These are phyloP conservation scores for Moxostoma hubbsi DNA, from an alignment of 2,797 vertebrate species.

Conservation along the genomic window DNA sequence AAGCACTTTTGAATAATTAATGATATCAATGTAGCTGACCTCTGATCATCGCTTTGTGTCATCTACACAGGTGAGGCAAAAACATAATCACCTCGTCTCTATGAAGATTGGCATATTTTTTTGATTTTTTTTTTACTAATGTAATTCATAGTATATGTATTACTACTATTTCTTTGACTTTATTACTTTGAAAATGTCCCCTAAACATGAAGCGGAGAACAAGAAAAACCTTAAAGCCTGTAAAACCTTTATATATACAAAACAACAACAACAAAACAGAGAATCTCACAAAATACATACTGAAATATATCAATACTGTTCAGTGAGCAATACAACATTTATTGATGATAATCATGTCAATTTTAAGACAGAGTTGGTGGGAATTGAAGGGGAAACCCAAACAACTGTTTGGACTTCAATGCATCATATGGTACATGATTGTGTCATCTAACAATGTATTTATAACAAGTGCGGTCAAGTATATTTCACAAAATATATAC, in stretches of 20 bases:
- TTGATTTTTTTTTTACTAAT: background rate
- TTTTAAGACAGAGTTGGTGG: slow-evolving; percentile 50
- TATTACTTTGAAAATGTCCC: background rate
- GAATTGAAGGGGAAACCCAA: slow-evolving; percentile 49
- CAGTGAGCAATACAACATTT: slow-evolving; percentile 60
- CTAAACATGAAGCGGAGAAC: slow-evolving; percentile 6
- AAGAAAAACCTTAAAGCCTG: slow-evolving; percentile 31
- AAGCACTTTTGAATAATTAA: too few species aligned
- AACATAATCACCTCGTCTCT: background rate
- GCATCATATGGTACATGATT: slow-evolving; percentile 46
- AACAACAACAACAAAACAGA: slow-evolving; percentile 18
- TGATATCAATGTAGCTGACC: too few species aligned
- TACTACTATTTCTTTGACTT: background rate
- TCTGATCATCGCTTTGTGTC: too few species aligned
- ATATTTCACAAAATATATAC: slow-evolving; percentile 55
- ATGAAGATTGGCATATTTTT: too few species aligned
- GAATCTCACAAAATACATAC: slow-evolving; percentile 37
- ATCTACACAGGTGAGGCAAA: background rate
- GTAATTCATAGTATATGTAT: background rate
- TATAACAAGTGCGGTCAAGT: slow-evolving; percentile 53
- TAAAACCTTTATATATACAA: slow-evolving; percentile 27
- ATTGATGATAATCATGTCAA: slow-evolving; percentile 63
- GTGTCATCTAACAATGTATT: slow-evolving; percentile 54
- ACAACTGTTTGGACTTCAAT: slow-evolving; percentile 45
- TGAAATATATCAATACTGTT: slow-evolving; percentile 40